phyloP scores from a whole-genome alignment of 30 jellyfish, hydroid and myxozoan species.

The Aurelia aurita region DNA sequence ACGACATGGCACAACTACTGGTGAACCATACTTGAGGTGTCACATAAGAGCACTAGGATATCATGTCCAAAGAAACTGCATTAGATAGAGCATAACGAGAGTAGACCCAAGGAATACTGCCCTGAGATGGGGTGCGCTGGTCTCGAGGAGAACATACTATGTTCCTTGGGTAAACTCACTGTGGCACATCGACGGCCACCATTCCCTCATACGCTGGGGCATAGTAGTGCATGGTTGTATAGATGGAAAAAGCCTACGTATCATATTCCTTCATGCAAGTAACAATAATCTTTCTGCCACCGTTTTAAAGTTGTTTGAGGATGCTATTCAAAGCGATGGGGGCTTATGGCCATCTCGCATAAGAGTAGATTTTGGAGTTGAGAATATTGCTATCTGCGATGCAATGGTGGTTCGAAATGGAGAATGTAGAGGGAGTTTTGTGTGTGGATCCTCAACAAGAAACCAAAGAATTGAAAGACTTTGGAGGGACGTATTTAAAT shows the following conservation, averaged over 20 bases:
- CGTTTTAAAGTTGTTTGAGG: not conserved
- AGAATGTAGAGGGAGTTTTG: conserved; percentile 43
- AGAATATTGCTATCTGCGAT: conserved; percentile 1
- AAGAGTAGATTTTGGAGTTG: conserved; percentile 53
- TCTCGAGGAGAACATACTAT: conserved; percentile 13
- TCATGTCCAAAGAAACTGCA: conserved; percentile 6
- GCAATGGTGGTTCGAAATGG: conserved; percentile 49
- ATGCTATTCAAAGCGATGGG: not conserved
- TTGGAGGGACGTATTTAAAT: conserved; percentile 63
- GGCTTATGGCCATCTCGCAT: conserved; percentile 5
- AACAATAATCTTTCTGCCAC: conserved; percentile 7
- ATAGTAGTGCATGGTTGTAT: conserved; percentile 55
- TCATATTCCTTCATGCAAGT: conserved; percentile 32
- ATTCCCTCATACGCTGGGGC: conserved; percentile 55
- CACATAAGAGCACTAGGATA: conserved; percentile 10
- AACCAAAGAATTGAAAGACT: conserved; percentile 54
- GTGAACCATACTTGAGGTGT: conserved; percentile 26
- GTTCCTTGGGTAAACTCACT: conserved; percentile 57
- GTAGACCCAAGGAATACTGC: conserved; percentile 33
- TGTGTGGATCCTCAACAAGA: conserved; percentile 37
- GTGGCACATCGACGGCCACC: conserved; percentile 52
- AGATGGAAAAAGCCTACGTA: conserved; percentile 41
- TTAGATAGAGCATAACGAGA: conserved; percentile 6
- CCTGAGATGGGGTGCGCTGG: conserved; percentile 21
- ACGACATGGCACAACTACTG: conserved; percentile 48